Evolutionary conservation across 2,113 vertebrate species (phyloP).

Genomic region (Petaurus breviceps): DNA sequence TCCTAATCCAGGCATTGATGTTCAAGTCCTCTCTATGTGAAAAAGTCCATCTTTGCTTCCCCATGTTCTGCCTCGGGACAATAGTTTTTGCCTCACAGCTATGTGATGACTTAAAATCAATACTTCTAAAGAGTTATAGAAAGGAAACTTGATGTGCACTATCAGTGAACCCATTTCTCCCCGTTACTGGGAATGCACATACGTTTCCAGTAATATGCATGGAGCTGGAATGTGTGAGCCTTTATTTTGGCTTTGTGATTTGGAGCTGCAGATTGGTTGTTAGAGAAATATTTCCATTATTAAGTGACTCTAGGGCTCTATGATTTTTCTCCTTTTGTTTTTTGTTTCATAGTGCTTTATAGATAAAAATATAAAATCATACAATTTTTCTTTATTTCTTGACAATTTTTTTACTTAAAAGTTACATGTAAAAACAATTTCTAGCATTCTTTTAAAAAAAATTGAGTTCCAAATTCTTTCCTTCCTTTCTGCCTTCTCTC

Average conservation of each 20-base stretch:
- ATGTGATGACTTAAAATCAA: not conserved
- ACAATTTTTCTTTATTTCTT: not conserved
- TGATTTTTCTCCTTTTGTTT: conserved; percentile 56
- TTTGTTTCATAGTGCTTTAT: conserved; percentile 32
- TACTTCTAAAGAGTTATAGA: conserved; percentile 39
- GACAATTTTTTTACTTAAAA: not conserved
- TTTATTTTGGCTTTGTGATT: conserved; percentile 43
- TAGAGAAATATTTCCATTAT: conserved; percentile 26
- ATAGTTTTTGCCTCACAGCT: conserved; percentile 23
- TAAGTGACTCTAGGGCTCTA: conserved; percentile 12
- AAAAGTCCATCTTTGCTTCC: conserved; percentile 9
- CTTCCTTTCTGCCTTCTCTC: not conserved
- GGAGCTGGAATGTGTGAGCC: not conserved
- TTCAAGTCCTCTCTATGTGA: not conserved
- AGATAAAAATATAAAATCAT: conserved; percentile 11
- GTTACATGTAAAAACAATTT: not conserved
- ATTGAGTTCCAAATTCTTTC: not conserved
- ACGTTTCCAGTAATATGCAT: conserved; percentile 37
- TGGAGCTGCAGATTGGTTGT: conserved; percentile 48
- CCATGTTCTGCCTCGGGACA: conserved; percentile 3
- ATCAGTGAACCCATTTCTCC: conserved; percentile 17
- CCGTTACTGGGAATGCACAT: conserved; percentile 1
- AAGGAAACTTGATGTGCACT: conserved; percentile 13
- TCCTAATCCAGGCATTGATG: conserved; percentile 51
- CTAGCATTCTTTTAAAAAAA: not conserved